These are phyloP conservation scores for Heliothis virescens DNA, from an alignment of 1,140 invertebrate species.

Conservation along the genomic window DNA sequence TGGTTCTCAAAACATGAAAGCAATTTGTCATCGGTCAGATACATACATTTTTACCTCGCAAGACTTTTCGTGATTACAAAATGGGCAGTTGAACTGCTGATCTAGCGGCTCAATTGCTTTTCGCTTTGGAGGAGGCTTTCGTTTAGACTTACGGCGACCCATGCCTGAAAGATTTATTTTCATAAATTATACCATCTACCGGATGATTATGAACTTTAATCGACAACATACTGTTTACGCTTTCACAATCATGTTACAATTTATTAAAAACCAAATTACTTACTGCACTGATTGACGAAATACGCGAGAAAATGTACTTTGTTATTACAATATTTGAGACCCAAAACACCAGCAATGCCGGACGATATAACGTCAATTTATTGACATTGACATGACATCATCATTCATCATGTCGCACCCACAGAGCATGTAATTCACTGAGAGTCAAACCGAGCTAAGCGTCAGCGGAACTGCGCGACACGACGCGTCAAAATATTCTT, in stretches of 20 bases:
- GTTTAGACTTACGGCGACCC: conserved; percentile 98
- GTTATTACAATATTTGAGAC: not conserved
- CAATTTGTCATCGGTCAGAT: conserved; percentile 27
- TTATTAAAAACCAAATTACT: no score
- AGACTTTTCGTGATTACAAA: conserved; percentile 99
- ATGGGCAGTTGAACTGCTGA: conserved; percentile 99
- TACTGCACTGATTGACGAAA: no score
- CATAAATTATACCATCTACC: not conserved
- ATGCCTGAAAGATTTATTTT: conserved; percentile 81
- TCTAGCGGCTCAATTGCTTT: conserved; percentile 98
- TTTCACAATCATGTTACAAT: no score
- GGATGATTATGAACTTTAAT: no score
- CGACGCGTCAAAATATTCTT: no score
- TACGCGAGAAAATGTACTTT: no score
- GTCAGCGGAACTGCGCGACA: no score
- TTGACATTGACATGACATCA: not conserved
- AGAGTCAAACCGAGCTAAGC: no score
- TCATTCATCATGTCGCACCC: not conserved
- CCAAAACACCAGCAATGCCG: no score
- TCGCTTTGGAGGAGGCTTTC: conserved; percentile 97
- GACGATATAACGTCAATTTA: not conserved
- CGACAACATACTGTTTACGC: no score
- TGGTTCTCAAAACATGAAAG: conserved; percentile 2
- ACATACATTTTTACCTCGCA: conserved; percentile 99
- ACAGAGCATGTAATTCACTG: not conserved